phyloP scores from a whole-genome alignment of 1,140 invertebrate species.

The Drusus annulatus region DNA sequence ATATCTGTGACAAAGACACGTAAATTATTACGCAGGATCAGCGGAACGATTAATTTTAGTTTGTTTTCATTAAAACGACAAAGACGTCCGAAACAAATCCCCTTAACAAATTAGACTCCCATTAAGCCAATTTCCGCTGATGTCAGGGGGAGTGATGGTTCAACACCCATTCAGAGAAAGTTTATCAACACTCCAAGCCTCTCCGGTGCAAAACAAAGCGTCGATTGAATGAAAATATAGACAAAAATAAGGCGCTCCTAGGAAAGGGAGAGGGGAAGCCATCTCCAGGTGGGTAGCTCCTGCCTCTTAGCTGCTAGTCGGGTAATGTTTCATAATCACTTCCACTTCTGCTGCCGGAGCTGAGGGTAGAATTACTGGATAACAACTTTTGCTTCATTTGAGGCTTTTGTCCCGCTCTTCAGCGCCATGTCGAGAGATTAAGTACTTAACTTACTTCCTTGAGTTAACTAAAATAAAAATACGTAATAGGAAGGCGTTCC shows the following conservation, averaged over 20 bases:
- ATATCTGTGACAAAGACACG: constrained; percentile 28
- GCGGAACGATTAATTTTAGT: constrained; percentile 40
- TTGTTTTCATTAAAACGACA: constrained; percentile 43
- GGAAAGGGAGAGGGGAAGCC: background rate
- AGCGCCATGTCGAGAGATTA: background rate
- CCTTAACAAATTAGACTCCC: constrained; percentile 41
- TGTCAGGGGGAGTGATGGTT: constrained; percentile 32
- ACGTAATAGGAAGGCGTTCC: too few relatives aligned
- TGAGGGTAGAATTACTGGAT: constrained; percentile 12
- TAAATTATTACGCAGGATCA: constrained; percentile 33
- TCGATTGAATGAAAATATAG: constrained; percentile 30
- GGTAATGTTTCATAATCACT: constrained; percentile 34
- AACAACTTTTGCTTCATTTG: constrained; percentile 9
- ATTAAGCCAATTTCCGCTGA: constrained; percentile 45
- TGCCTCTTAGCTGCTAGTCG: too few relatives aligned
- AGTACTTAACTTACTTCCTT: background rate
- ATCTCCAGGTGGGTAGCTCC: background rate
- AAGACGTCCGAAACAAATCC: constrained; percentile 44
- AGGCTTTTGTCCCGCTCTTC: background rate
- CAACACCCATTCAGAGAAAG: constrained; percentile 34
- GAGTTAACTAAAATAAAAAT: too few relatives aligned
- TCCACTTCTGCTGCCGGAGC: constrained; percentile 19
- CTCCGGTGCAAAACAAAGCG: constrained; percentile 38
- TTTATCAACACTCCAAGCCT: constrained; percentile 30
- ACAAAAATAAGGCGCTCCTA: constrained; percentile 2